phyloP scores from a whole-genome alignment of 2,888 invertebrate species.

The Lysandra coridon region DNA sequence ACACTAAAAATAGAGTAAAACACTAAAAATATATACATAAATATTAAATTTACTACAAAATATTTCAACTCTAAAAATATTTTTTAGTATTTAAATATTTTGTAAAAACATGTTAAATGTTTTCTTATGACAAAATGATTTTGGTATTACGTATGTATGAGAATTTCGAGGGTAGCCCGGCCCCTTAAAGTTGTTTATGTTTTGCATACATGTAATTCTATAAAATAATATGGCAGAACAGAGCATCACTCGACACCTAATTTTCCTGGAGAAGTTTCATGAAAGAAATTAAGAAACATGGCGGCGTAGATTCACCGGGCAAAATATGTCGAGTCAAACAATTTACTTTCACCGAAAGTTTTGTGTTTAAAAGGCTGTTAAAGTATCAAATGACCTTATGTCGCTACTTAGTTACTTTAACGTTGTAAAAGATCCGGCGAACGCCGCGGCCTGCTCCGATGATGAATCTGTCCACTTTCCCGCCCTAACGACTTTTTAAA shows the following conservation, averaged over 20 bases:
- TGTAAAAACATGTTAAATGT: too few relatives aligned
- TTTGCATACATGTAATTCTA: too few relatives aligned
- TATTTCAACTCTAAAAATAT: too few relatives aligned
- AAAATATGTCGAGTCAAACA: slow-evolving; percentile 7
- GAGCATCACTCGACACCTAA: background rate
- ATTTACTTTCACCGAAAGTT: slow-evolving; percentile 24
- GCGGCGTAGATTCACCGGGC: background rate
- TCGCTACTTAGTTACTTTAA: slow-evolving; percentile 26
- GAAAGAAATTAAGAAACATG: slow-evolving; percentile 11
- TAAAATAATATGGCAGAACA: background rate
- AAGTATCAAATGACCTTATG: slow-evolving; percentile 23
- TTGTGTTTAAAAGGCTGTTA: slow-evolving; percentile 25
- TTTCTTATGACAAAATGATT: too few relatives aligned
- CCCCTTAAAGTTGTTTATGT: too few relatives aligned
- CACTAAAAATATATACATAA: too few relatives aligned
- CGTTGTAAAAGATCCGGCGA: slow-evolving; percentile 20
- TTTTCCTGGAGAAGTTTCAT: background rate
- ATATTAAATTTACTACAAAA: too few relatives aligned
- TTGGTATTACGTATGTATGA: too few relatives aligned
- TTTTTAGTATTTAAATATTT: too few relatives aligned
- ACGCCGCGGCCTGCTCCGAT: background rate
- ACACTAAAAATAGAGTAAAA: too few relatives aligned
- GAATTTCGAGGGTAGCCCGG: too few relatives aligned
- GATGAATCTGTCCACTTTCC: slow-evolving; percentile 5
- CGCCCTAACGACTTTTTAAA: slow-evolving; percentile 24